Evolutionary conservation across 2,888 invertebrate genomes (phyloP).

Genomic region (Brachypalpus laphriformis): DNA sequence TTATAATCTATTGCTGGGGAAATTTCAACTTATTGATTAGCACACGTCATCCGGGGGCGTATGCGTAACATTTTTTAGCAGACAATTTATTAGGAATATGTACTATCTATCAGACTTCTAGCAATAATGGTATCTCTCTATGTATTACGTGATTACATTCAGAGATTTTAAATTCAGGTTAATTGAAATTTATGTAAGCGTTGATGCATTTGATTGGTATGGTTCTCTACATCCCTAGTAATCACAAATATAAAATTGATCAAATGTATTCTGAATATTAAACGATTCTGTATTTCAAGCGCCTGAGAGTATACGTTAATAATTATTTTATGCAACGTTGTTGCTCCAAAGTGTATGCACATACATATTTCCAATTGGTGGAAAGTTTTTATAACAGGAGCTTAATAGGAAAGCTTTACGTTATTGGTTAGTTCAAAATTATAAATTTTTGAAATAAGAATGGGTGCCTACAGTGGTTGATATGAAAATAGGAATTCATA

Average conservation of each 20-base stretch:
- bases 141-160: not conserved
- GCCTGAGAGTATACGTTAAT: not conserved
- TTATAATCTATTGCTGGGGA: not conserved
- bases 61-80: slow-evolving; percentile 8
- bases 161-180: not conserved
- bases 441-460: no score
- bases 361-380: no score
- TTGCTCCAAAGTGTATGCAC: not conserved
- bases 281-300: not conserved
- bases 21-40: not conserved
- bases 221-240: not conserved
- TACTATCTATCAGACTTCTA: not conserved
- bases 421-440: no score
- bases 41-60: slow-evolving; percentile 35
- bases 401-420: no score
- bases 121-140: not conserved
- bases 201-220: not conserved
- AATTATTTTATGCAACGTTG: not conserved
- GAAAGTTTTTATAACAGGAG: no score
- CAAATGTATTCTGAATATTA: no score
- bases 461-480: no score
- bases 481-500: no score
- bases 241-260: no score
- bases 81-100: not conserved
- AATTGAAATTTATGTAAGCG: not conserved